Conservation (phyloP, 2,888 invertebrate species). For the Pseudanteris insignis region DNA sequence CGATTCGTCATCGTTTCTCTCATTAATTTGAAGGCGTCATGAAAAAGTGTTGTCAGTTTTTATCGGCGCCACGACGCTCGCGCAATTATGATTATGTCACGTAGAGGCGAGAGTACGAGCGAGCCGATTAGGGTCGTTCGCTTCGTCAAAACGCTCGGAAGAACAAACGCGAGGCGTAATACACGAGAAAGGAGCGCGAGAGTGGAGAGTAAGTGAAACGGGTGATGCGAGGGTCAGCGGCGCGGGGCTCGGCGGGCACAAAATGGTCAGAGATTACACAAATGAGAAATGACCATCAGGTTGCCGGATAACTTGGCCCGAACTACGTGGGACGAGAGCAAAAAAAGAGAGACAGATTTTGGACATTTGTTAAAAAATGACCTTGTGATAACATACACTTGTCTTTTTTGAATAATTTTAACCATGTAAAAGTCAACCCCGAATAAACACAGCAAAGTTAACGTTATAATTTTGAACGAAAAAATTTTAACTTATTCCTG, state of each 20-base stretch:
- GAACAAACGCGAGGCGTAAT: conserved; percentile 57
- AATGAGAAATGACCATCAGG: conserved; percentile 65
- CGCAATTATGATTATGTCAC: conserved; percentile 62
- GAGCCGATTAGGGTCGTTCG: conserved; percentile 54
- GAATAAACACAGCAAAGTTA: too few species aligned
- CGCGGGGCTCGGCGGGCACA: conserved; percentile 26
- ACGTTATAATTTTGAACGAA: too few species aligned
- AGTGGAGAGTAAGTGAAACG: conserved; percentile 8
- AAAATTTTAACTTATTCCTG: too few species aligned
- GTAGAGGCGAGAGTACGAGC: conserved; percentile 39
- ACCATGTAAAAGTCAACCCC: conserved; percentile 11
- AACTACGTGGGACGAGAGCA: conserved; percentile 14
- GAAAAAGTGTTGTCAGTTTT: conserved; percentile 61
- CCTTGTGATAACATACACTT: conserved; percentile 32
- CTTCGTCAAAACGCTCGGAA: conserved; percentile 58
- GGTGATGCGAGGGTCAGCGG: conserved; percentile 9
- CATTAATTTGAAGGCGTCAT: conserved; percentile 43
- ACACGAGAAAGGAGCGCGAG: conserved; percentile 31
- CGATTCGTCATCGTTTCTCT: conserved; percentile 37
- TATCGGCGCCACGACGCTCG: conserved; percentile 51
- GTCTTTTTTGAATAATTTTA: conserved; percentile 34
- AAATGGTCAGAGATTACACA: conserved; percentile 61
- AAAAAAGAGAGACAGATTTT: conserved; percentile 41
- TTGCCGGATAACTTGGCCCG: conserved; percentile 57
- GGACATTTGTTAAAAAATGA: conserved; percentile 43